Conservation (phyloP, 2,888 invertebrate genomes). For the Cenopis cana region DNA sequence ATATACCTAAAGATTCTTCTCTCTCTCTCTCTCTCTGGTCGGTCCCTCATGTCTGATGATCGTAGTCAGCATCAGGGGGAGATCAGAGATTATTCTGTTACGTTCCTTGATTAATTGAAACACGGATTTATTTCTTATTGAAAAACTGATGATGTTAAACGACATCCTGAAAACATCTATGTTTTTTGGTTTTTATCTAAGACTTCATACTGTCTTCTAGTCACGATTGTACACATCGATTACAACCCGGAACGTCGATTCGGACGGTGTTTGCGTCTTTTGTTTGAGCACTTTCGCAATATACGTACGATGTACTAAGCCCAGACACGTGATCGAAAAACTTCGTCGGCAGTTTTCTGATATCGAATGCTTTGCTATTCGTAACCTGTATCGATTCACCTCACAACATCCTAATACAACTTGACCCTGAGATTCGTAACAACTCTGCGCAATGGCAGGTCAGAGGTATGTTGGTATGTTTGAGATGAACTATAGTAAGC, state of each 20-base stretch:
- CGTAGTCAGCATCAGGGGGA: too few relatives aligned
- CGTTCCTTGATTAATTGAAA: too few relatives aligned
- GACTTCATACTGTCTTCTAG: neutral
- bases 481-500: neutral
- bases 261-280: constrained; percentile 39
- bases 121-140: too few relatives aligned
- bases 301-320: constrained; percentile 41
- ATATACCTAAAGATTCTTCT: too few relatives aligned
- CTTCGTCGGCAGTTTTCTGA: constrained; percentile 34
- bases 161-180: neutral
- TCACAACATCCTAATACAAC: neutral
- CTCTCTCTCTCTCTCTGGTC: too few relatives aligned
- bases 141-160: neutral
- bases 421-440: neutral
- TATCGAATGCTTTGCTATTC: neutral
- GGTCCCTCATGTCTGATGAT: too few relatives aligned
- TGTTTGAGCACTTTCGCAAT: constrained; percentile 46
- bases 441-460: neutral
- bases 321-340: constrained; percentile 38
- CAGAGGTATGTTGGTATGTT: neutral
- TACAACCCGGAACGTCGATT: constrained; percentile 38
- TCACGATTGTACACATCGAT: neutral
- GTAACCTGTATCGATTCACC: neutral
- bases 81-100: too few relatives aligned
- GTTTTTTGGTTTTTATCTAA: neutral